Evolutionary conservation across 2,113 vertebrate species (phyloP), one percentile per base, ranked within the genome.

Genomic region (Myotis lucifugus): DNA sequence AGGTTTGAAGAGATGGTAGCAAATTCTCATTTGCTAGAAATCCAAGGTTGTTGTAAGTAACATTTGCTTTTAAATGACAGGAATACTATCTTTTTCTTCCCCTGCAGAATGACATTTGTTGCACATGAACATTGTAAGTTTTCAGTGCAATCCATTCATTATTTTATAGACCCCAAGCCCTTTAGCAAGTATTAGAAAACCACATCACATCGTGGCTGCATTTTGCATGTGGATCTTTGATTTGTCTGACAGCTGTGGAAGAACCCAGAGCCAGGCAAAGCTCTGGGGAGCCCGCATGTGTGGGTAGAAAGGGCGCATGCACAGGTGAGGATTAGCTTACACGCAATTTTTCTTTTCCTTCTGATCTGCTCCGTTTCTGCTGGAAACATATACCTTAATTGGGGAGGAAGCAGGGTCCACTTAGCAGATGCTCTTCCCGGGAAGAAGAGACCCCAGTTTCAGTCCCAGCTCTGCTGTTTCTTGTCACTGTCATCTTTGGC

Each of bases 131-230:
- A 82, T 69, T 34, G 94, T 96, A 94, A 93, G 88, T 81, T 89
- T 66, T 61, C 40, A 70, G 42, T 69, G 87, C 18, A 56, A 93
- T 90, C 48, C 89, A 88, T 92, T 92, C 85, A 93, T 92, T 96
- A 86, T 96, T 98, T 96, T 95, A 50, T 11, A 95, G 90, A 87
- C 40, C 88, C 32, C 6, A 25, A 81, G 40, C 93, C 95, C 77
- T 97, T 92, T 25, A 40, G 77, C 2, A 19, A 72, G 77, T 67
- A 64, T 90, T 70, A 91, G 48, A 94, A 98, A 97, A 95, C 85
- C 94, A 97, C 77, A 95, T 79, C 92, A 97, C 67, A 91, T 5
- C 25, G 19, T 29, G 0, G 1, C 92, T 79, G 85, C 18, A 0
- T 88, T 92, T 74, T 67, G 37, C 91, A 92, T 86, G 50, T 74